Base-by-base conservation (phyloP, 2,888 invertebrate species). In the Euclidia mi region DNA sequence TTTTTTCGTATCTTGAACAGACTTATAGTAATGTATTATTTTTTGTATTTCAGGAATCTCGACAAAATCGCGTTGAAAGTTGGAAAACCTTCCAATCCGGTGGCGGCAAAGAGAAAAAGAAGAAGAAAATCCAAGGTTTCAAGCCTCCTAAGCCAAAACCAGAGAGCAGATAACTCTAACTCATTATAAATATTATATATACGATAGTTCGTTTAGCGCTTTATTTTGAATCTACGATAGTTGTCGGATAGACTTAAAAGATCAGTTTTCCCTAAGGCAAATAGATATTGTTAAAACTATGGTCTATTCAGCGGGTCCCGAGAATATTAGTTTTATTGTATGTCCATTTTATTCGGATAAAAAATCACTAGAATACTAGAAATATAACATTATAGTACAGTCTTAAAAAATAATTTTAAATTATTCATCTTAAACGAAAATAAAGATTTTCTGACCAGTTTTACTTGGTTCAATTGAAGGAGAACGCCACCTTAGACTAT, bases 111-210 rank as follows among this genome's bases (percentile, higher is more conserved):
- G 96, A 96, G 68, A 98, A 98, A 87, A 96, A 98, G 81, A 96
- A 93, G 82, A 93, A 93, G 90, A 98, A 97, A 87, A 95, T 97
- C 72, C 97, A 97, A 89, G 95, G 96, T 20, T 98, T 98, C 94
- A 97, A 97, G 87, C 98, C 98, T 0, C 98, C 98, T 0, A 98
- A 98, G 91, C 98, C 98, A 59, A 98, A 98, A 90, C 98, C 98
- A 0, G 98, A 98, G 91, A 96, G 98, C 46, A 97, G 98, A 96
- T 98, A 96, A 96, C 86, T 88, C 53, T 51, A 47, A 58, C 17
- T 56, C 41, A 55, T 41, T 15, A 31, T 52, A 62, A 14, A 50
- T 37, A 55, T 38, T 40, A 37, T 32, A 7, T 70, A 69, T 56
- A 51, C 38, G 41, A 56, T 63, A 65, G 59, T 69, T 65, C 60